These are phyloP conservation scores for Nylanderia fulva DNA, from an alignment of 1,140 invertebrate genomes.

Conservation along the genomic window DNA sequence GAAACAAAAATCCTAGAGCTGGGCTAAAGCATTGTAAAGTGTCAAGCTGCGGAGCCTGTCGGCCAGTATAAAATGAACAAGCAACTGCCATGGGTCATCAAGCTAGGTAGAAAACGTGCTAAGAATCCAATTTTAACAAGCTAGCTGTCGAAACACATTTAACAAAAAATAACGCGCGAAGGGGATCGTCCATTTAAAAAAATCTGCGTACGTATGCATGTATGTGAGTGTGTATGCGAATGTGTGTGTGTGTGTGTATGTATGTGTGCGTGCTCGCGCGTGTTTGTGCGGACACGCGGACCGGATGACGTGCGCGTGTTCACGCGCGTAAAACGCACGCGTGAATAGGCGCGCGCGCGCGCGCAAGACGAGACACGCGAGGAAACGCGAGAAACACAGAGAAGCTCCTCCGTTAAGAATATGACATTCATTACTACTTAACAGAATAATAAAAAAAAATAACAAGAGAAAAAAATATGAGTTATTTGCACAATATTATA, in stretches of 20 bases:
- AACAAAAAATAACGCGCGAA: slow-evolving; percentile 63
- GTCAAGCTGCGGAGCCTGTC: slow-evolving; percentile 79
- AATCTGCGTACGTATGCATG: slow-evolving; percentile 57
- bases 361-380: slow-evolving; percentile 18
- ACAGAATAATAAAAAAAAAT: slow-evolving; percentile 72
- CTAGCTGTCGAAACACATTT: slow-evolving; percentile 78
- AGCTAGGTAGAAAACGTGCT: slow-evolving; percentile 81
- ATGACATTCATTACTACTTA: slow-evolving; percentile 77
- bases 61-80: slow-evolving; percentile 81
- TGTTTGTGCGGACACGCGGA: slow-evolving; percentile 42
- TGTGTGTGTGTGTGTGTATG: slow-evolving; percentile 32
- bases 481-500: slow-evolving; percentile 84
- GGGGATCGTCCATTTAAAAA: slow-evolving; percentile 76
- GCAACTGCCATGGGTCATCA: slow-evolving; percentile 83
- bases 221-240: slow-evolving; percentile 22
- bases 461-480: slow-evolving; percentile 71
- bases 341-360: slow-evolving; percentile 38
- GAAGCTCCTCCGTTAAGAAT: slow-evolving; percentile 74
- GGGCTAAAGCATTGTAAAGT: slow-evolving; percentile 74
- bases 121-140: slow-evolving; percentile 80
- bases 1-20: slow-evolving; percentile 69
- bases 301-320: slow-evolving; percentile 33
- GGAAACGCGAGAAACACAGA: slow-evolving; percentile 52
- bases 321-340: slow-evolving; percentile 13
- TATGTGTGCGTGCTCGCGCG: slow-evolving; percentile 18